phyloP scores from a whole-genome alignment of 2,797 vertebrate species.

The Pangasius mekongensis region DNA sequence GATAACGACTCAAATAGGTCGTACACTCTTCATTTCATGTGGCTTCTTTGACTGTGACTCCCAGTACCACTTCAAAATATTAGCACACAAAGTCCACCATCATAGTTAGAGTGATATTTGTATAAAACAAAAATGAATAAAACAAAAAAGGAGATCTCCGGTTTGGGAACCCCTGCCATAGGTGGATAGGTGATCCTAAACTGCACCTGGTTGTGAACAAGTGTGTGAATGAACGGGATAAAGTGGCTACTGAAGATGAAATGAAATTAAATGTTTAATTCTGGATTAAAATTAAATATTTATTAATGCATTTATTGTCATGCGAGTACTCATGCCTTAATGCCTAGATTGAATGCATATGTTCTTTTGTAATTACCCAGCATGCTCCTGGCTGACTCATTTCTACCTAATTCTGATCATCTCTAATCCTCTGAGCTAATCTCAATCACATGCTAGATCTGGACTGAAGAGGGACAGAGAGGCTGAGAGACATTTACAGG shows the following conservation, averaged over 20 bases:
- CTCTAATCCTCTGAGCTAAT: constrained; percentile 50
- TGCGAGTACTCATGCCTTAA: background rate
- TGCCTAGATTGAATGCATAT: background rate
- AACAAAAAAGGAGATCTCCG: background rate
- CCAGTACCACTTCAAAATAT: background rate
- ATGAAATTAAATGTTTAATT: background rate
- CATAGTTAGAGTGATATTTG: background rate
- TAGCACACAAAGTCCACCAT: background rate
- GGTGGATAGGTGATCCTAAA: background rate
- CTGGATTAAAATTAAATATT: background rate
- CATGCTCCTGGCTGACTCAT: constrained; percentile 19
- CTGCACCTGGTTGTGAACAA: background rate
- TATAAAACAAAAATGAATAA: background rate
- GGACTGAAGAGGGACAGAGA: background rate
- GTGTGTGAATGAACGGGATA: background rate
- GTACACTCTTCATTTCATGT: background rate
- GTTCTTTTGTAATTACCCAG: background rate
- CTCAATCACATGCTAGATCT: constrained; percentile 19
- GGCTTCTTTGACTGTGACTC: background rate
- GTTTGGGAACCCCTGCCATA: background rate
- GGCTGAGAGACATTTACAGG: background rate
- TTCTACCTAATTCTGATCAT: constrained; percentile 34
- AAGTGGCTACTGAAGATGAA: background rate
- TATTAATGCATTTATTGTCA: background rate
- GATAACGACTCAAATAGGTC: background rate